Conservation (phyloP, 2,888 invertebrate species). For the Lobophora halterata region DNA sequence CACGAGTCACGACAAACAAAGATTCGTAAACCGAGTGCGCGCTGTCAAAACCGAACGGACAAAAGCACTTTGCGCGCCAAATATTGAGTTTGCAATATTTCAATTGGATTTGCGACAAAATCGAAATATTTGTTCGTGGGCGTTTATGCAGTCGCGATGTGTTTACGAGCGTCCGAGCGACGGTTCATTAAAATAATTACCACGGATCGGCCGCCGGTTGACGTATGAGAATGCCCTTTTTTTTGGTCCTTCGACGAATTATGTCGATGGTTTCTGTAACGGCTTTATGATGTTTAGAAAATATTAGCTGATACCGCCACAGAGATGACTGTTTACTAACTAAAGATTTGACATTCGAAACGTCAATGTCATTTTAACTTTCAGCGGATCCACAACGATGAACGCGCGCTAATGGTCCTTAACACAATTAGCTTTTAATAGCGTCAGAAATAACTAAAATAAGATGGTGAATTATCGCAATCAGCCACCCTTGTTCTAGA, state of each 20-base stretch:
- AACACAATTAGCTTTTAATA: conserved; percentile 66
- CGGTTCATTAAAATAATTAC: conserved; percentile 61
- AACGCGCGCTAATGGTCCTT: conserved; percentile 48
- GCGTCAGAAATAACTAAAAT: conserved; percentile 52
- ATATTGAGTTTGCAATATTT: conserved; percentile 27
- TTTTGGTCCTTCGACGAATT: conserved; percentile 40
- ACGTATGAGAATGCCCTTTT: conserved; percentile 45
- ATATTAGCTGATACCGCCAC: conserved; percentile 24
- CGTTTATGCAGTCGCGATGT: conserved; percentile 48
- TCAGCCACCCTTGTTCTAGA: conserved; percentile 35
- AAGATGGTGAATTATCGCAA: conserved; percentile 65
- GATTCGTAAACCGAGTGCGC: conserved; percentile 27
- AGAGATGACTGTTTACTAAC: conserved; percentile 12
- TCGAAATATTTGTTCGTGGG: conserved; percentile 50
- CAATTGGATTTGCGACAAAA: conserved; percentile 44
- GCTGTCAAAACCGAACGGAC: conserved; percentile 24
- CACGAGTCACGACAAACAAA: conserved; percentile 27
- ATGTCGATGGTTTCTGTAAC: conserved; percentile 32
- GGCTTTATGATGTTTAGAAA: conserved; percentile 28
- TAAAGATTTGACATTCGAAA: conserved; percentile 17
- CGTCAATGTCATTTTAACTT: conserved; percentile 21
- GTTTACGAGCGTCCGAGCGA: conserved; percentile 49
- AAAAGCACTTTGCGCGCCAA: conserved; percentile 28
- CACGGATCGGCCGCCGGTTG: conserved; percentile 42
- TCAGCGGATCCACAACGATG: conserved; percentile 22